Evolutionary conservation across 1,140 invertebrate genomes (phyloP).

Genomic region (Trichomalopsis sarcophagae): DNA sequence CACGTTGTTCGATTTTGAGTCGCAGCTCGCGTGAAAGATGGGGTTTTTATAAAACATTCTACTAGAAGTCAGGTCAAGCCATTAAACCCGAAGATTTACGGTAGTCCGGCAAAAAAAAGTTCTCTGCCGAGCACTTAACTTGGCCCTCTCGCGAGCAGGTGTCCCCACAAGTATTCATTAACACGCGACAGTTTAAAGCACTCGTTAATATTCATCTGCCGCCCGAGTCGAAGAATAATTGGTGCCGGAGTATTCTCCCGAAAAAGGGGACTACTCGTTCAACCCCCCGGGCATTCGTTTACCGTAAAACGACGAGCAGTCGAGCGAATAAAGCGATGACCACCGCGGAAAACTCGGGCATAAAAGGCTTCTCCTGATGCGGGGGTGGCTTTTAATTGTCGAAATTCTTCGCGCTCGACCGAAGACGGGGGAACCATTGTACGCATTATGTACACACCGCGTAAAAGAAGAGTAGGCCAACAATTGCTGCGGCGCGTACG

Average conservation of each 20-base stretch:
- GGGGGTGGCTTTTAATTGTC: conserved; percentile 47
- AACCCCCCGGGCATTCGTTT: conserved; percentile 16
- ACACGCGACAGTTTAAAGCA: conserved; percentile 39
- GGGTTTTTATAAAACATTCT: no score
- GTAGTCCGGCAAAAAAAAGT: background rate
- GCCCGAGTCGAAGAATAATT: conserved; percentile 19
- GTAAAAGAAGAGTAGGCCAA: background rate
- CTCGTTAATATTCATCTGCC: conserved; percentile 46
- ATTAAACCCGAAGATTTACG: no score
- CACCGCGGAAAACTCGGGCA: background rate
- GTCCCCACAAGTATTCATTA: conserved; percentile 45
- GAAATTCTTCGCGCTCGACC: conserved; percentile 43
- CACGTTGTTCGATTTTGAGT: no score
- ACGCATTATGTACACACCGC: background rate
- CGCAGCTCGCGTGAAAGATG: no score
- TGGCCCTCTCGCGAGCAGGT: background rate
- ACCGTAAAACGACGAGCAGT: background rate
- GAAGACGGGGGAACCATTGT: background rate
- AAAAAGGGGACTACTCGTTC: background rate
- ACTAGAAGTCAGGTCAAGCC: no score
- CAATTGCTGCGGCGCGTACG: background rate
- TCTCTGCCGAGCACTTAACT: background rate
- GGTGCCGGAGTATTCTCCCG: background rate
- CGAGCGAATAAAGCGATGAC: background rate
- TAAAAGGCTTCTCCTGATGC: background rate